A percentile compares a stretch with the other conserved stretches of the same genome.
These are phyloP conservation scores for Orthonevra nobilis DNA, from an alignment of 2,888 invertebrate species.

Conservation along the genomic window DNA sequence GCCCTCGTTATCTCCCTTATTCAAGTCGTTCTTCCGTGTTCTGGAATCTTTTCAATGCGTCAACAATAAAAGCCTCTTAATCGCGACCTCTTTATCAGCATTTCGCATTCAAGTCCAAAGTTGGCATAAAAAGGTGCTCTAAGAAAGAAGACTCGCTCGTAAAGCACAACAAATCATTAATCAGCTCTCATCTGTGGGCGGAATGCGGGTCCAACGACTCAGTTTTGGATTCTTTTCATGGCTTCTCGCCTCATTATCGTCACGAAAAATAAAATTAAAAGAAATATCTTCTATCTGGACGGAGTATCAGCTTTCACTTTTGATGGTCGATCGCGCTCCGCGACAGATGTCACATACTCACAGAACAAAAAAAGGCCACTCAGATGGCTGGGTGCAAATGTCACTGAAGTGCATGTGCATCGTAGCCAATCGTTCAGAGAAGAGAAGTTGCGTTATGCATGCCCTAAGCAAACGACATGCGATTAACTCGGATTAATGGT, in stretches of 20 bases:
- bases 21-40: too few relatives aligned
- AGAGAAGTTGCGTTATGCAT: constrained; percentile 15
- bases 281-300: too few relatives aligned
- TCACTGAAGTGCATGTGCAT: constrained; percentile 14
- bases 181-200: constrained; percentile 32
- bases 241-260: neutral
- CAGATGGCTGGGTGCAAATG: constrained; percentile 20
- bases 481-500: constrained; percentile 26
- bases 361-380: neutral
- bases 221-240: neutral
- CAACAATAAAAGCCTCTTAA: constrained; percentile 20
- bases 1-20: constrained; percentile 20
- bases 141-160: neutral
- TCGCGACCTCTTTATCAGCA: neutral
- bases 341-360: constrained; percentile 47
- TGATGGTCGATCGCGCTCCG: constrained; percentile 25
- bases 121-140: constrained; percentile 8
- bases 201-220: neutral
- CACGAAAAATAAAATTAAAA: too few relatives aligned
- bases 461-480: constrained; percentile 40
- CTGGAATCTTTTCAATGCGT: too few relatives aligned
- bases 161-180: constrained; percentile 52
- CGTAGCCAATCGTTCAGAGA: constrained; percentile 13
- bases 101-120: neutral
- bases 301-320: constrained; percentile 59